Percentiles rank a stretch among this genome's conserved stretches.
Conservation (phyloP, 2,113 vertebrate species). For the Ictalurus punctatus region DNA sequence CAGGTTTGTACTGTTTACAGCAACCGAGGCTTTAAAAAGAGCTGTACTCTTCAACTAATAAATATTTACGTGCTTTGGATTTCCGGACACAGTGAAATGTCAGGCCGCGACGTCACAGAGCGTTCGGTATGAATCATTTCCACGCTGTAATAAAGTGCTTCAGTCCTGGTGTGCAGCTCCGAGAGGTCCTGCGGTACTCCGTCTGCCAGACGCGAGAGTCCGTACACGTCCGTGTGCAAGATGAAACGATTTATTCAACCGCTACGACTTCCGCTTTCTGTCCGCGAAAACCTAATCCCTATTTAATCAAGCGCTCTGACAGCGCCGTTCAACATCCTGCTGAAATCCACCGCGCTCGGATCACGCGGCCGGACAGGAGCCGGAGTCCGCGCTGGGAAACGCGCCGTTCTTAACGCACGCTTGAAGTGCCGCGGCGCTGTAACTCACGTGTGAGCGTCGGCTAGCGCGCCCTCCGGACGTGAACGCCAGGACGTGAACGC, state of each 20-base stretch:
- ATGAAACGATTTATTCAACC: slow-evolving; percentile 22
- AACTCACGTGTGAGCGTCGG: neutral
- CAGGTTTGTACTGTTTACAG: neutral
- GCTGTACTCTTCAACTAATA: neutral
- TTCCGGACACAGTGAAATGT: no score
- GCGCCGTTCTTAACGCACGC: neutral
- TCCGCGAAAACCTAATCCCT: slow-evolving; percentile 5
- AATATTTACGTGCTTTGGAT: neutral
- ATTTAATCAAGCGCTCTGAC: slow-evolving; percentile 13
- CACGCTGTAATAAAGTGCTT: neutral
- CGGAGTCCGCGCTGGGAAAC: neutral
- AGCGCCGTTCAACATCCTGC: slow-evolving; percentile 14
- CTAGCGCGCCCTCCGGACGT: neutral
- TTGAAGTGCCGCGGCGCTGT: no score
- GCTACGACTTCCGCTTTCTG: slow-evolving; percentile 20
- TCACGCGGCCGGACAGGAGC: neutral
- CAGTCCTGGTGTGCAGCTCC: neutral
- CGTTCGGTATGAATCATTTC: neutral
- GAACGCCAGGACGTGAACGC: no score
- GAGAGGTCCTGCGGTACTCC: neutral
- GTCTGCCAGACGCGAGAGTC: neutral
- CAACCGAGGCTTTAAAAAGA: neutral
- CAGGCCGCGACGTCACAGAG: neutral
- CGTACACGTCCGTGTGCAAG: neutral
- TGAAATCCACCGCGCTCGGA: neutral